These are phyloP conservation scores for Metridium senile DNA, from an alignment of 92 coral and sea anemone genomes.

Conservation along the genomic window DNA sequence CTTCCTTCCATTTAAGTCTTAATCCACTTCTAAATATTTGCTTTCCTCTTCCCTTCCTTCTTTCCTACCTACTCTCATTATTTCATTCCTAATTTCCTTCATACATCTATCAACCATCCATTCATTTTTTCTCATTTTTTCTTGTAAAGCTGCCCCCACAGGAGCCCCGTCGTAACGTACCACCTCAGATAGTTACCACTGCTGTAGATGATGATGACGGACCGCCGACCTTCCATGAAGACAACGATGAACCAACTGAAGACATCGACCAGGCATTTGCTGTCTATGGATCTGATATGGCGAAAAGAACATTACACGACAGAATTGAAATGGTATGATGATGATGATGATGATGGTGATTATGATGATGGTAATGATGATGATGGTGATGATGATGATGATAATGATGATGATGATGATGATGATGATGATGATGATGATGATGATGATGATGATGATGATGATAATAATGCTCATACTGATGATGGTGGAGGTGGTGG, in stretches of 20 bases:
- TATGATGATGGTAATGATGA: background rate
- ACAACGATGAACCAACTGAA: conserved; percentile 46
- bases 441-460: background rate
- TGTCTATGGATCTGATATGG: conserved; percentile 55
- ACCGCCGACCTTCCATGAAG: background rate
- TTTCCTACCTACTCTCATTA: too few species aligned
- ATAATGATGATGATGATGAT: background rate
- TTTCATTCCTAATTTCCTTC: background rate
- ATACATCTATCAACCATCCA: background rate
- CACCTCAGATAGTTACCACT: conserved; percentile 63
- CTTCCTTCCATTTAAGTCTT: too few species aligned
- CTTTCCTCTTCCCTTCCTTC: too few species aligned
- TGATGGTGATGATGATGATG: background rate
- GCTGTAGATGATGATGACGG: conserved; percentile 29
- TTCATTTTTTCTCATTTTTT: background rate
- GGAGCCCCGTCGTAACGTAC: background rate
- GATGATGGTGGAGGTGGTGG: background rate
- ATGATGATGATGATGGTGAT: background rate
- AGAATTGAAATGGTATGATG: conserved; percentile 58
- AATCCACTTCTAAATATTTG: too few species aligned
- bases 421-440: background rate
- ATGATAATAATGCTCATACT: background rate
- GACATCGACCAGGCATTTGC: conserved; percentile 91
- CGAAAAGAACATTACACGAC: conserved; percentile 48
- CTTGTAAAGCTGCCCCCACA: background rate